Evolutionary conservation across 2,113 vertebrate genomes (phyloP).

Genomic region (Deroptyus accipitrinus): DNA sequence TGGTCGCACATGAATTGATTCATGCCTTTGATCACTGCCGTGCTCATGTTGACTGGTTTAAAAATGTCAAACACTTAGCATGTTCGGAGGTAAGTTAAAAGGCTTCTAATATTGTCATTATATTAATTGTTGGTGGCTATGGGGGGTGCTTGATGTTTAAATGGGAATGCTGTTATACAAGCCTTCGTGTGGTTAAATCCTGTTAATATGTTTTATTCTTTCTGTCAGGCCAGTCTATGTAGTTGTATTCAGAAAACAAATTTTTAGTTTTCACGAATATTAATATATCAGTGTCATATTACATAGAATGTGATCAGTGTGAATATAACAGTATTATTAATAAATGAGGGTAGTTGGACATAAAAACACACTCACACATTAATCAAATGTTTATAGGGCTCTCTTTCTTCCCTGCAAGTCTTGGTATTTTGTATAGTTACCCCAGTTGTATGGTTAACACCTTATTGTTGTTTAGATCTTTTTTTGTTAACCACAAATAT

Average conservation of each 20-base stretch:
- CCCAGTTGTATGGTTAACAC: not conserved
- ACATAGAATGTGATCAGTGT: not conserved
- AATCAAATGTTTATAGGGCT: not conserved
- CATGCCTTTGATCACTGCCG: constrained; percentile 97
- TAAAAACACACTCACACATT: not conserved
- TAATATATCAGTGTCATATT: not conserved
- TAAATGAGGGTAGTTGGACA: not conserved
- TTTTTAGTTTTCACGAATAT: not conserved
- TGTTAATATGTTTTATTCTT: not conserved
- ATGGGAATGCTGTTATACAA: not conserved
- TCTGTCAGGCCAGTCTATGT: not conserved
- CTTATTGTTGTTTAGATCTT: not conserved
- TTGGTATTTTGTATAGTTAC: not conserved
- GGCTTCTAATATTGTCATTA: not conserved
- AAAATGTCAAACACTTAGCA: constrained; percentile 87
- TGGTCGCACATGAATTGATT: constrained; percentile 94
- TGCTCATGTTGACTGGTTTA: constrained; percentile 94
- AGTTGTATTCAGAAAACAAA: not conserved
- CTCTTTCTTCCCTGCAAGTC: not conserved
- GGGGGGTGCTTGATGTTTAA: not conserved
- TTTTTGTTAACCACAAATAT: not conserved
- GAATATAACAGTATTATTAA: not conserved
- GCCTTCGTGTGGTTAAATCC: not conserved
- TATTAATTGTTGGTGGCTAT: not conserved
- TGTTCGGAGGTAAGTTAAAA: constrained; percentile 90